A percentile compares a stretch with the other conserved stretches of the same genome.
phyloP scores from a whole-genome alignment of 2,113 vertebrate species.

The Labeo catla region DNA sequence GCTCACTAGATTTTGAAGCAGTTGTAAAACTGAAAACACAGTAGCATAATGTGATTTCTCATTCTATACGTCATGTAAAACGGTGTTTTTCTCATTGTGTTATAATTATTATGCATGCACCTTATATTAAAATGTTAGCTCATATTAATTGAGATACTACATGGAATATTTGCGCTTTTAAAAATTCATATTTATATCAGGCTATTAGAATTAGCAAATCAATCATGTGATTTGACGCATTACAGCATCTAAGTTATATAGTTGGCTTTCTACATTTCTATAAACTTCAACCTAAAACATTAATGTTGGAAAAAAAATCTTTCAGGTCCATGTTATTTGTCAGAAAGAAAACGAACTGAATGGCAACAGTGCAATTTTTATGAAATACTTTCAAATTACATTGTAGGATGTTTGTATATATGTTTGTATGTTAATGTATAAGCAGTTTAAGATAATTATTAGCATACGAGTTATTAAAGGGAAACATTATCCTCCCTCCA shows the following conservation, averaged over 20 bases:
- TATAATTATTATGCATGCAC: neutral
- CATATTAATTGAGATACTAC: neutral
- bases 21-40: neutral
- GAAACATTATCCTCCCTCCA: neutral
- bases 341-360: neutral
- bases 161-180: neutral
- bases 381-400: neutral
- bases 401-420: neutral
- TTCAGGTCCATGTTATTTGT: too few species aligned
- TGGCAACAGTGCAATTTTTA: neutral
- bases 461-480: neutral
- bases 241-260: neutral
- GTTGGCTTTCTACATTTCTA: neutral
- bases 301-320: neutral
- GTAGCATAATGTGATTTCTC: neutral
- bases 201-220: neutral
- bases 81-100: neutral
- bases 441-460: conserved; percentile 17
- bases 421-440: neutral
- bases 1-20: neutral
- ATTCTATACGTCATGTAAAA: neutral
- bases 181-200: neutral
- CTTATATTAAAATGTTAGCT: neutral
- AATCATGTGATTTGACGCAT: neutral
- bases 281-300: neutral